A percentile compares a stretch with the other conserved stretches of the same genome.
Conservation (phyloP, 1,140 invertebrate species). For the Atta colombica region DNA sequence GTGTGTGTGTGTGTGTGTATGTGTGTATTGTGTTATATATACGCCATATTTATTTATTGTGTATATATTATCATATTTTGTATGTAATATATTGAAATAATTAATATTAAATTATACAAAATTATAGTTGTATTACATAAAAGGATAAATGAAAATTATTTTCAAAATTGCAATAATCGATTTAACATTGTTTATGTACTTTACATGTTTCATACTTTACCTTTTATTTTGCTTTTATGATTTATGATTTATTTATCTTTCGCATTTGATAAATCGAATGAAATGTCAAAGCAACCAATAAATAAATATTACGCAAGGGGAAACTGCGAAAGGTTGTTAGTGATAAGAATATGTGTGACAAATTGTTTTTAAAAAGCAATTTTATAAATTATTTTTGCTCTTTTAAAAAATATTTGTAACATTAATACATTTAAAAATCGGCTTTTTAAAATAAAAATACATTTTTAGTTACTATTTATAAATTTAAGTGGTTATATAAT, state of each 20-base stretch:
- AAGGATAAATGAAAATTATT: background rate
- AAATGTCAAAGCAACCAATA: conserved; percentile 40
- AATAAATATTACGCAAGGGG: background rate
- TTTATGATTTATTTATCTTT: conserved; percentile 34
- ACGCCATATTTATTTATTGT: background rate
- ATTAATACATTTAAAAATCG: background rate
- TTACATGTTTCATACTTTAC: background rate
- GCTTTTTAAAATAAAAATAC: background rate
- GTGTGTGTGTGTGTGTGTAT: too few species aligned
- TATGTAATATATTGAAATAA: background rate
- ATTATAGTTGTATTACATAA: background rate
- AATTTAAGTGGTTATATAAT: background rate
- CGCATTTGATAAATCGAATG: conserved; percentile 9
- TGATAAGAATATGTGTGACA: conserved; percentile 15
- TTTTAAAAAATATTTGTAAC: background rate
- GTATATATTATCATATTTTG: background rate
- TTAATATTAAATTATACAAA: background rate
- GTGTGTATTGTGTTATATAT: background rate
- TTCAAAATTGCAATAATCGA: background rate
- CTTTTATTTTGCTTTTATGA: background rate
- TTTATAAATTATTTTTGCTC: conserved; percentile 12
- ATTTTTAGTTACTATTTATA: background rate
- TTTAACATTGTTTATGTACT: background rate
- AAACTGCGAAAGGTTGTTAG: conserved; percentile 3
- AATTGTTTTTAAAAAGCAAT: background rate